Conservation (phyloP, 2,888 invertebrate species). For the Dasypolia templi region DNA sequence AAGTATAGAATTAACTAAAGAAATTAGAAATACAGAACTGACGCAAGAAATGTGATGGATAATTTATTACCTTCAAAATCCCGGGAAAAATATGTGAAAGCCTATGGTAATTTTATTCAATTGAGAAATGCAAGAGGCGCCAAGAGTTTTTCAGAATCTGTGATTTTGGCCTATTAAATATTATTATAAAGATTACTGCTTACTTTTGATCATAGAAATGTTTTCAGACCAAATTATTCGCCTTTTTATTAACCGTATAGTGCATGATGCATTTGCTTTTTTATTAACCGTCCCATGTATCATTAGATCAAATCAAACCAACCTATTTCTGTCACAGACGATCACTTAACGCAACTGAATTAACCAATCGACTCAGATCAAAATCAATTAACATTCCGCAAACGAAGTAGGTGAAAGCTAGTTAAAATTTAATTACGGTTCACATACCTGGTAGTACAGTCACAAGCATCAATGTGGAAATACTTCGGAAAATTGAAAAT, state of each 20-base stretch:
- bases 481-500: not conserved
- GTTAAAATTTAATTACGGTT: conserved; percentile 54
- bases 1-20: no score
- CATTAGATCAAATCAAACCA: conserved; percentile 23
- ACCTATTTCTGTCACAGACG: conserved; percentile 30
- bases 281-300: conserved; percentile 3
- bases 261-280: not conserved
- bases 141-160: no score
- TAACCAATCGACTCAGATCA: conserved; percentile 36
- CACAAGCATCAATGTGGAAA: not conserved
- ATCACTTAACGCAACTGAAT: conserved; percentile 36
- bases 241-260: no score
- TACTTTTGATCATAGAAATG: not conserved
- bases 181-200: no score
- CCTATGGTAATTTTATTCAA: conserved; percentile 12
- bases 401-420: conserved; percentile 51
- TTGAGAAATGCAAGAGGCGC: not conserved
- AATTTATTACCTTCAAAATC: conserved; percentile 22
- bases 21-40: no score
- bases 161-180: no score
- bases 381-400: conserved; percentile 55
- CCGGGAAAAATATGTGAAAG: conserved; percentile 4
- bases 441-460: conserved; percentile 37
- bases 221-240: not conserved
- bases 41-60: conserved; percentile 66